Evolutionary conservation across 1,140 invertebrate genomes (phyloP).

Genomic region (Polypedilum vanderplanki): DNA sequence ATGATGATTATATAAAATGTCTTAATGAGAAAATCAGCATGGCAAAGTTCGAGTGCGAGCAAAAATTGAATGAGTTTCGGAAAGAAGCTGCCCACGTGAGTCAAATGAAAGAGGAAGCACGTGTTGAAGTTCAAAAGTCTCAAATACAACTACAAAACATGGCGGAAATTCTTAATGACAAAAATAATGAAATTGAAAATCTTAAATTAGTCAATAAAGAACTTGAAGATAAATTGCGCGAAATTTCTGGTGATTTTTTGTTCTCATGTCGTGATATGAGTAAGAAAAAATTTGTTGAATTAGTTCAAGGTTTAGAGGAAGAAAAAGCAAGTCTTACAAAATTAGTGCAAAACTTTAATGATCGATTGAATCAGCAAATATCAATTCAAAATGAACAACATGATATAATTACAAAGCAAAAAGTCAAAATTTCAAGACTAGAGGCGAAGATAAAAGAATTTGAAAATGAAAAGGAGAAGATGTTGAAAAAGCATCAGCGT

Average conservation of each 20-base stretch:
- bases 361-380: constrained; percentile 29
- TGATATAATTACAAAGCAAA: constrained; percentile 36
- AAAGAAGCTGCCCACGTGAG: constrained; percentile 46
- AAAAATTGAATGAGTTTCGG: constrained; percentile 45
- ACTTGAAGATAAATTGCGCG: constrained; percentile 39
- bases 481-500: constrained; percentile 47
- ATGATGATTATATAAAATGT: constrained; percentile 35
- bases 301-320: constrained; percentile 30
- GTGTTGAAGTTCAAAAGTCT: constrained; percentile 33
- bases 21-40: constrained; percentile 38
- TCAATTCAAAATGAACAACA: constrained; percentile 35
- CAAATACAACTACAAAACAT: constrained; percentile 34
- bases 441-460: constrained; percentile 44
- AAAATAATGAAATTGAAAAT: constrained; percentile 34
- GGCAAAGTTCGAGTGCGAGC: constrained; percentile 38
- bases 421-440: constrained; percentile 29
- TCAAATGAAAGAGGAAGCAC: constrained; percentile 35
- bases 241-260: constrained; percentile 39
- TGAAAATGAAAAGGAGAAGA: constrained; percentile 49
- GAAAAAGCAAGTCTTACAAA: constrained; percentile 38
- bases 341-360: neutral
- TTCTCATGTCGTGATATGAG: constrained; percentile 41
- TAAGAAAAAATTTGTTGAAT: constrained; percentile 35
- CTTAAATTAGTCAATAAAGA: constrained; percentile 35
- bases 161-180: constrained; percentile 32